phyloP scores from a whole-genome alignment of 2,113 vertebrate genomes.

The Typhlomys cinereus region DNA sequence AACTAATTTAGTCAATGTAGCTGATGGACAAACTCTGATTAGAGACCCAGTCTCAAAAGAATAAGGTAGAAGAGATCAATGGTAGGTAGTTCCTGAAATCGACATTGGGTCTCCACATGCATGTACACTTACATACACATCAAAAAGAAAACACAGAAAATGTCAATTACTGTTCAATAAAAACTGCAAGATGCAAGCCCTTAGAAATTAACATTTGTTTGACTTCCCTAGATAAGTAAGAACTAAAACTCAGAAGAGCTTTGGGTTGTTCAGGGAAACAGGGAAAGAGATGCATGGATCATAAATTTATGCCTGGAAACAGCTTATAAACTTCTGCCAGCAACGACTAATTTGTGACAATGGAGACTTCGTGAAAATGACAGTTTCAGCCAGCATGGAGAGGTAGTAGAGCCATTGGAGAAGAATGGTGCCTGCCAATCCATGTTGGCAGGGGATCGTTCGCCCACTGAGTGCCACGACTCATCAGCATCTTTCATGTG shows the following conservation, averaged over 20 bases:
- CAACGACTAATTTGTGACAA: constrained; percentile 69
- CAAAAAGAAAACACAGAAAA: not conserved
- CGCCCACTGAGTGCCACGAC: not conserved
- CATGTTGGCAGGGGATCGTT: constrained; percentile 36
- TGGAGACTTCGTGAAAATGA: constrained; percentile 57
- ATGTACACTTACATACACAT: too few species aligned
- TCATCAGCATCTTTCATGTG: constrained; percentile 45
- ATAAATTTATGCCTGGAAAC: constrained; percentile 75
- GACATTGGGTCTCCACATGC: too few species aligned
- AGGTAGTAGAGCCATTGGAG: not conserved
- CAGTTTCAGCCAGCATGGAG: constrained; percentile 16
- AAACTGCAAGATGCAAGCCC: not conserved
- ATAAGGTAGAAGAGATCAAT: too few species aligned
- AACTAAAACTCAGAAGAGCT: constrained; percentile 48
- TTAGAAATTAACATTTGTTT: constrained; percentile 3
- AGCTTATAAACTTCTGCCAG: constrained; percentile 70
- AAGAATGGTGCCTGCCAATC: constrained; percentile 15
- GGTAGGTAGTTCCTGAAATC: too few species aligned
- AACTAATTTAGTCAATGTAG: too few species aligned
- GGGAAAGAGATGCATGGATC: constrained; percentile 72
- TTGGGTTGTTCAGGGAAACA: not conserved
- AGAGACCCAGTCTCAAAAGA: too few species aligned
- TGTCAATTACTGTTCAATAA: too few species aligned
- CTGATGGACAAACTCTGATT: too few species aligned
- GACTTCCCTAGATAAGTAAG: not conserved